These are phyloP conservation scores for Holacanthella duospinosa DNA, from an alignment of 2,888 invertebrate species.

Conservation along the genomic window DNA sequence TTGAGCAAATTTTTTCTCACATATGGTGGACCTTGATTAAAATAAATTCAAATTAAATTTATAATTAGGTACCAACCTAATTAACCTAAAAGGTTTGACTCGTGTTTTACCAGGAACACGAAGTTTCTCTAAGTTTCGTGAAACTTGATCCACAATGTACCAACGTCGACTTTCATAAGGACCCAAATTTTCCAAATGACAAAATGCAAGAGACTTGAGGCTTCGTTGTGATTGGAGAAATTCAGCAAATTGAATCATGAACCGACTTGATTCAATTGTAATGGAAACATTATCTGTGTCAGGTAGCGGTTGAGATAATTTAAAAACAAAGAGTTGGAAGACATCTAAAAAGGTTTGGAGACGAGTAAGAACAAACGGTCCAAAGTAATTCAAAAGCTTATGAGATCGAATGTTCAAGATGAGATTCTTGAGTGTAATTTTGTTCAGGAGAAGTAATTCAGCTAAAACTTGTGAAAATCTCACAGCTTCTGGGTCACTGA, in stretches of 20 bases:
- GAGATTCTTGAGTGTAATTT: conserved; percentile 1
- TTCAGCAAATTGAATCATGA: conserved; percentile 7
- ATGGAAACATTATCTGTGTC: neutral
- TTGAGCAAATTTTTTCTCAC: conserved; percentile 15
- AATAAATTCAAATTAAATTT: neutral
- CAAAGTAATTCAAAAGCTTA: conserved; percentile 9
- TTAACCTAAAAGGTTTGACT: too few species aligned
- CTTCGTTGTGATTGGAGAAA: conserved; percentile 16
- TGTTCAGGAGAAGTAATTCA: neutral
- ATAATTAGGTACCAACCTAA: too few species aligned
- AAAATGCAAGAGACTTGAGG: conserved; percentile 14
- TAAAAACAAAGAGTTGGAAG: conserved; percentile 14
- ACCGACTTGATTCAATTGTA: neutral
- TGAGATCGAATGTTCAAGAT: conserved; percentile 13
- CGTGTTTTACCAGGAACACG: conserved; percentile 18
- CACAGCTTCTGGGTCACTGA: too few species aligned
- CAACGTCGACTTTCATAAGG: conserved; percentile 1
- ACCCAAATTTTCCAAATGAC: conserved; percentile 15
- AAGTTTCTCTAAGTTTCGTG: conserved; percentile 8
- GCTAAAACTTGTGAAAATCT: conserved; percentile 8
- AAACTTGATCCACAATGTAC: conserved; percentile 6
- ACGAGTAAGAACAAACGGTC: conserved; percentile 4
- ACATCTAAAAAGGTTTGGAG: neutral
- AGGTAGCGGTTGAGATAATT: conserved; percentile 9
- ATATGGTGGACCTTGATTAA: conserved; percentile 7